Percentiles rank a stretch among this genome's conserved stretches.
Conservation (phyloP, 2,888 invertebrate species). For the Tipula lateralis region DNA sequence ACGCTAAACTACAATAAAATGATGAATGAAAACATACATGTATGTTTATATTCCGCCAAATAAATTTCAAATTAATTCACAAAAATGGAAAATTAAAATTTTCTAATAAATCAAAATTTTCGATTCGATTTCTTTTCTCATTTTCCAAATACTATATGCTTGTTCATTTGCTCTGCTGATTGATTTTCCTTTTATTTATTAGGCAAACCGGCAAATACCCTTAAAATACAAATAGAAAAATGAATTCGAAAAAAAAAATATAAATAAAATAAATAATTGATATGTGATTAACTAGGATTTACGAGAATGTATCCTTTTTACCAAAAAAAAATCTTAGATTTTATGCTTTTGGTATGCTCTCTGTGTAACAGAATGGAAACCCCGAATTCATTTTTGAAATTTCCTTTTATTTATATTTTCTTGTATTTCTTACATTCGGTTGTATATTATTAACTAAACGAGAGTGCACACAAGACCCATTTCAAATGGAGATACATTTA, state of each 20-base stretch:
- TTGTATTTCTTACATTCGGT: background rate
- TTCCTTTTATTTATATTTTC: slow-evolving; percentile 3
- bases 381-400: background rate
- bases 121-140: background rate
- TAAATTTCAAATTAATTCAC: background rate
- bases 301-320: background rate
- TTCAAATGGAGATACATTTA: background rate
- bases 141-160: background rate
- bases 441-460: background rate
- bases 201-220: background rate
- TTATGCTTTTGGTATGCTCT: background rate
- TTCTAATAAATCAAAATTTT: background rate
- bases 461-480: background rate
- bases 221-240: background rate
- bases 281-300: slow-evolving; percentile 27
- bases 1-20: background rate
- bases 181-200: background rate
- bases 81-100: background rate
- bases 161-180: background rate
- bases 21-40: background rate
- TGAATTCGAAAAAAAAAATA: background rate
- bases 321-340: background rate
- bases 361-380: background rate
- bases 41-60: background rate
- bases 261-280: slow-evolving; percentile 25